A percentile compares a stretch with the other conserved stretches of the same genome.
These are phyloP conservation scores for Amphipoea lucens DNA, from an alignment of 2,888 invertebrate genomes.

Conservation along the genomic window DNA sequence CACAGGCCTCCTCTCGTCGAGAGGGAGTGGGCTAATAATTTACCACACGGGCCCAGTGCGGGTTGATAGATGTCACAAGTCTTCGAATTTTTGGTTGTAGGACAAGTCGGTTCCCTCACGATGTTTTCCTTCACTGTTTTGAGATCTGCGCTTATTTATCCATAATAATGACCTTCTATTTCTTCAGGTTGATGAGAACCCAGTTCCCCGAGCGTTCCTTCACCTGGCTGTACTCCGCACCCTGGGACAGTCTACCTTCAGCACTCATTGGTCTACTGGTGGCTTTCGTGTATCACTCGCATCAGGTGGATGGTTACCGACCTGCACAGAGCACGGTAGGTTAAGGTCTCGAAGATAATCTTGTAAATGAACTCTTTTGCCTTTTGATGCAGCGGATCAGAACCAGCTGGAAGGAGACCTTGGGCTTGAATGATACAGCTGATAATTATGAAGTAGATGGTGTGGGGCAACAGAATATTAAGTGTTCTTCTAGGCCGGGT, in stretches of 20 bases:
- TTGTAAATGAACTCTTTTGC: not conserved
- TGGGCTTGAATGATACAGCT: not conserved
- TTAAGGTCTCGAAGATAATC: not conserved
- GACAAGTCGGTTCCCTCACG: not conserved
- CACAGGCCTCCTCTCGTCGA: not conserved
- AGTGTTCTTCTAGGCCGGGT: no score
- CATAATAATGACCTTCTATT: not conserved
- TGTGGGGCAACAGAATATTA: not conserved
- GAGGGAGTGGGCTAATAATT: not conserved
- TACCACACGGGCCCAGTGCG: not conserved
- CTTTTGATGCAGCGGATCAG: not conserved
- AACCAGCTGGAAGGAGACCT: not conserved
- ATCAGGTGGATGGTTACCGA: conserved; percentile 65
- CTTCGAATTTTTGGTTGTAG: not conserved
- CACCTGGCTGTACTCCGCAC: conserved; percentile 76
- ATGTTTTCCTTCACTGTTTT: not conserved
- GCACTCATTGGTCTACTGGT: conserved; percentile 75
- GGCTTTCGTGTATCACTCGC: conserved; percentile 72
- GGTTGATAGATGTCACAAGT: not conserved
- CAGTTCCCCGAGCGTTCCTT: conserved; percentile 75
- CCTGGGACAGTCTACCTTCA: conserved; percentile 81
- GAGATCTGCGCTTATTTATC: not conserved
- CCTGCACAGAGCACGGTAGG: conserved; percentile 70
- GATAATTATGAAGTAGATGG: not conserved
- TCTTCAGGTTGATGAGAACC: conserved; percentile 71